Base-by-base conservation (phyloP, 2,113 vertebrate genomes). In the Labrus mixtus region DNA sequence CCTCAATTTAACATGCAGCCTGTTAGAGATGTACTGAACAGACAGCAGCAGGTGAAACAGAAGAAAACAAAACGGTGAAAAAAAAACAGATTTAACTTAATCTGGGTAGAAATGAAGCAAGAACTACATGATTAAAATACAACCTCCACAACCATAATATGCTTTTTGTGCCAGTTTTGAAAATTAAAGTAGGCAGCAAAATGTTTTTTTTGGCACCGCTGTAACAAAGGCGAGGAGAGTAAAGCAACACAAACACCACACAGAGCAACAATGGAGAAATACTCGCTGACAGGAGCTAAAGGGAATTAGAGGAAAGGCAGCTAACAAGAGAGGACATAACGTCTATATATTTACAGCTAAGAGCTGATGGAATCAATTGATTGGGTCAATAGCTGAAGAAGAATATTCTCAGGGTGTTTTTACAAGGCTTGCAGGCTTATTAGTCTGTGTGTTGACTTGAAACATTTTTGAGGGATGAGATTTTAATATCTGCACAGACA, bases 311-410 rank as follows among this genome's bases (percentile, higher is more conserved):
- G 39, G 54, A 29, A 20, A 61, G 1, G 20, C n/a, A 74, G n/a
- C 22, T 50, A 76, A 62, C 25, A 25, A 61, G 66, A 68, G 6
- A 64, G 46, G 55, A 62, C 71, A 69, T 41, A 64, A 64, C 81
- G 65, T 68, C 58, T 48, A 71, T 75, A 69, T 41, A 60, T 56
- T 85, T 53, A 58, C 64, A 71, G 36, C 36, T 53, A 70, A 74
- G 66, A 73, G 77, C 66, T 59, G 55, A 59, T 43, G 7, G 41
- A 74, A 72, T 73, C 29, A 69, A 63, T 19, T 23, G 58, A 73
- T 50, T 77, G 20, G 58, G 76, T 74, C 71, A 81, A 81, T 72
- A 79, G 68, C 65, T 48, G 36, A 16, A 65, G 72, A 62, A 82
- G n/a, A 77, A 73, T 67, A 43, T 68, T 76, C 74, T 72, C 51